These are phyloP conservation scores for Malthinus seriepunctatus DNA, from an alignment of 2,888 invertebrate species.

Conservation along the genomic window DNA sequence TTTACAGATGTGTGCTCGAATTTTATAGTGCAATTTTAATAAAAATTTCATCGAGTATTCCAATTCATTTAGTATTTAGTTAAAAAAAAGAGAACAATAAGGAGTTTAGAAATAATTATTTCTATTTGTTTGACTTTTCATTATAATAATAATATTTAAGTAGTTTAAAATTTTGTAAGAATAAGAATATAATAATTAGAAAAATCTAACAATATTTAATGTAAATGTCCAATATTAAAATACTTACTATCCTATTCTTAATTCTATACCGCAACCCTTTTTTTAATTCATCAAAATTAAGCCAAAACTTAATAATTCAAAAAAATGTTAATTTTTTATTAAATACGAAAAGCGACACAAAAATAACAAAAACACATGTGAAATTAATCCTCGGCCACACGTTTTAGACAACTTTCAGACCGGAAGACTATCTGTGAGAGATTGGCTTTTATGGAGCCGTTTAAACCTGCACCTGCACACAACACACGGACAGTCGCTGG, in stretches of 20 bases:
- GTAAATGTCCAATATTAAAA: conserved; percentile 31
- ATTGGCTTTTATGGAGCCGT: too few species aligned
- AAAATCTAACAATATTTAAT: conserved; percentile 27
- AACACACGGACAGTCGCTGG: too few species aligned
- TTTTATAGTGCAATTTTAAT: too few species aligned
- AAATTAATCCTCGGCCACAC: too few species aligned
- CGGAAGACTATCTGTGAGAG: too few species aligned
- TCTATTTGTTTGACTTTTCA: too few species aligned
- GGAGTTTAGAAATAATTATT: too few species aligned
- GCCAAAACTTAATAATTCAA: not conserved
- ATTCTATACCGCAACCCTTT: conserved; percentile 30
- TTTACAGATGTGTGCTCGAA: conserved; percentile 18
- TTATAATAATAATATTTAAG: not conserved
- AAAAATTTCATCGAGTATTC: too few species aligned
- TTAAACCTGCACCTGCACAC: too few species aligned
- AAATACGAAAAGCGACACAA: conserved; percentile 8
- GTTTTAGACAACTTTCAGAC: too few species aligned
- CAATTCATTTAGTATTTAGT: too few species aligned
- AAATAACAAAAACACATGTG: not conserved
- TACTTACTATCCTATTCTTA: conserved; percentile 29
- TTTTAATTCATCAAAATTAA: conserved; percentile 15
- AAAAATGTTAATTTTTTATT: not conserved
- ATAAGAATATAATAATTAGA: conserved; percentile 26
- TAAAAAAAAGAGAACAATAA: too few species aligned
- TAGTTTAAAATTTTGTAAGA: conserved; percentile 13